Base-by-base conservation (phyloP, 2,797 vertebrate genomes). In the Bradypodion pumilum region DNA sequence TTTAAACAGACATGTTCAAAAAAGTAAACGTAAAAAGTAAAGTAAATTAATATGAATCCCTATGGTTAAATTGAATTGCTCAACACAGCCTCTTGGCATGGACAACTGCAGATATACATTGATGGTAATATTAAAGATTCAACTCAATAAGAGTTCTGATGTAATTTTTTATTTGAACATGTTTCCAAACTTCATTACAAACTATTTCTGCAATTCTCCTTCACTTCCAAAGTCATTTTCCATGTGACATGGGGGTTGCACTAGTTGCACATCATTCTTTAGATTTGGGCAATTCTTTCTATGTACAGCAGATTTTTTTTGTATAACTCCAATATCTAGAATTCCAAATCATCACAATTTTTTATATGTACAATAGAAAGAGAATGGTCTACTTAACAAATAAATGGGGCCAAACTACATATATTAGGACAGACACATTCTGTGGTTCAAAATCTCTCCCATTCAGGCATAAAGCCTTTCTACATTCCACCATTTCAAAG, bases 21-120 rank as follows among this genome's bases (percentile, higher is more conserved):
- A 82, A 76, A 89, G 79, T 49, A 56, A 2, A n/a, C 49, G 78
- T n/a, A n/a, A n/a, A n/a, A n/a, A n/a, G n/a, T n/a, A n/a, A 23
- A 13, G 27, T 42, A 25, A 81, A 87, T 82, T 70, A 80, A 72
- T 19, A 63, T 27, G 66, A 70, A 85, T 19, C 75, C 68, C 82
- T 83, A 65, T 4, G 85, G 49, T 29, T 56, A 72, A 29, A 52
- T 81, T 35, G 84, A 15, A 82, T 1, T 37, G 62, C 35, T 68
- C 10, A 7, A 12, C 29, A 75, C 40, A 68, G 66, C 52, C 35
- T 40, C 32, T 62, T 56, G 42, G 32, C 1, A 86, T 0, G 68
- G 23, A 32, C 0, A 2, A 81, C 2, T 72, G 13, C 63, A 56
- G 59, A 10, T n/a, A 85, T 60, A 88, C 85, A 79, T 86, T 70